These are phyloP conservation scores for Cryptoprocta ferox DNA, from an alignment of 2,797 vertebrate genomes.

Conservation along the genomic window DNA sequence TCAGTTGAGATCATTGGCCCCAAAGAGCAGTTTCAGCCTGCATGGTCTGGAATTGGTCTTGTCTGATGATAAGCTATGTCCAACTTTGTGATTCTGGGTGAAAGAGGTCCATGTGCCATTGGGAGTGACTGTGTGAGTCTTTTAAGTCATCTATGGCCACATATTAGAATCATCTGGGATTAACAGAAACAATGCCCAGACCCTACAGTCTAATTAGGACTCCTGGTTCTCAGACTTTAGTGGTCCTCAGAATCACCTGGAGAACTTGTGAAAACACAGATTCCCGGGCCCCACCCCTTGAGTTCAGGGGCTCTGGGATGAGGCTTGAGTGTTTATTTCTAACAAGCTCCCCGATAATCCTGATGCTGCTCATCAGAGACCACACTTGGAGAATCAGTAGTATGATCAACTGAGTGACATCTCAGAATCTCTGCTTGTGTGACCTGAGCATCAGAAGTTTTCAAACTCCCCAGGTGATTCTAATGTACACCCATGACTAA, in stretches of 20 bases:
- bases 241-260: not conserved
- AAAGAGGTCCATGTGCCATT: not conserved
- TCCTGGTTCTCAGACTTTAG: not conserved
- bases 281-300: fast-evolving
- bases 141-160: not conserved
- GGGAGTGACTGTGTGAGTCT: not conserved
- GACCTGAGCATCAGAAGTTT: not conserved
- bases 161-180: not conserved
- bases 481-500: not conserved
- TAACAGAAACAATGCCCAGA: not conserved
- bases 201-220: not conserved
- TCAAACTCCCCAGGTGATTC: not conserved
- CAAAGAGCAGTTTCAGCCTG: not conserved
- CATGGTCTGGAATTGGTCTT: not conserved
- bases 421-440: not conserved
- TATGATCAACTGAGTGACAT: not conserved
- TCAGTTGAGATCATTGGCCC: not conserved
- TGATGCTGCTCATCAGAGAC: not conserved
- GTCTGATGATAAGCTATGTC: not conserved
- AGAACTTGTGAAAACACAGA: not conserved
- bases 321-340: not conserved
- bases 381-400: not conserved
- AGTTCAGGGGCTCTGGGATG: not conserved
- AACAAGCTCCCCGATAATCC: not conserved
- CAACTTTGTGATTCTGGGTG: not conserved